A percentile compares a stretch with the other conserved stretches of the same genome.
Evolutionary conservation across 1,140 invertebrate genomes (phyloP).

Genomic region (Scaptomyza hsui): DNA sequence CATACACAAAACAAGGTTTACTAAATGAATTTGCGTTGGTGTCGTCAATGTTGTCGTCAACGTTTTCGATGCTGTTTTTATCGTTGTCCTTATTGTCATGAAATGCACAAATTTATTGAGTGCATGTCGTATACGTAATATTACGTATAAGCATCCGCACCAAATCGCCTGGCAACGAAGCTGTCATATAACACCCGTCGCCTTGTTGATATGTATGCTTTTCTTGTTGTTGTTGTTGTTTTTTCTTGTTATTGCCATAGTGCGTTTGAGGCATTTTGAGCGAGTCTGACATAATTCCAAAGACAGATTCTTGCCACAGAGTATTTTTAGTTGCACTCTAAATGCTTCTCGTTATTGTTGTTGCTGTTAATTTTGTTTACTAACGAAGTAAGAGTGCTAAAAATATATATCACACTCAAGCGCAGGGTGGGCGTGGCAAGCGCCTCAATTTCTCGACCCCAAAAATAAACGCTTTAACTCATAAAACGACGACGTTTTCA

Average conservation of each 20-base stretch:
- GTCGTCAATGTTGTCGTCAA: constrained; percentile 32
- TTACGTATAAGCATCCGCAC: constrained; percentile 26
- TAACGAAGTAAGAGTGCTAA: constrained; percentile 16
- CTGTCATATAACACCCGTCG: background rate
- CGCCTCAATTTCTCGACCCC: constrained; percentile 10
- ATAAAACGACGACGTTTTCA: constrained; percentile 8
- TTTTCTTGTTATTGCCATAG: constrained; percentile 20
- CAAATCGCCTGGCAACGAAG: constrained; percentile 18
- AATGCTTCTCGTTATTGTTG: constrained; percentile 25
- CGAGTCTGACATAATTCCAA: constrained; percentile 54
- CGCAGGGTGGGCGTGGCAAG: constrained; percentile 3
- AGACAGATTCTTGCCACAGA: constrained; percentile 39
- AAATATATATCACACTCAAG: constrained; percentile 46
- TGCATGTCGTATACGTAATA: constrained; percentile 67
- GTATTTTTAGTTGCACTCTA: constrained; percentile 74
- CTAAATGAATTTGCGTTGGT: constrained; percentile 46
- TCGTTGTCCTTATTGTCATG: constrained; percentile 56
- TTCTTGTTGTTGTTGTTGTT: background rate
- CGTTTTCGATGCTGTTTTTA: constrained; percentile 29
- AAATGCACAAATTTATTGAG: constrained; percentile 73
- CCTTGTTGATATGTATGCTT: constrained; percentile 1
- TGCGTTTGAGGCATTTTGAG: constrained; percentile 30
- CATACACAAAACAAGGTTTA: constrained; percentile 12
- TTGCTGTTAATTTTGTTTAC: constrained; percentile 9
- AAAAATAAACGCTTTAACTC: constrained; percentile 61